Base-by-base conservation (phyloP, 2,888 invertebrate genomes). In the Epistrophella euchroma region DNA sequence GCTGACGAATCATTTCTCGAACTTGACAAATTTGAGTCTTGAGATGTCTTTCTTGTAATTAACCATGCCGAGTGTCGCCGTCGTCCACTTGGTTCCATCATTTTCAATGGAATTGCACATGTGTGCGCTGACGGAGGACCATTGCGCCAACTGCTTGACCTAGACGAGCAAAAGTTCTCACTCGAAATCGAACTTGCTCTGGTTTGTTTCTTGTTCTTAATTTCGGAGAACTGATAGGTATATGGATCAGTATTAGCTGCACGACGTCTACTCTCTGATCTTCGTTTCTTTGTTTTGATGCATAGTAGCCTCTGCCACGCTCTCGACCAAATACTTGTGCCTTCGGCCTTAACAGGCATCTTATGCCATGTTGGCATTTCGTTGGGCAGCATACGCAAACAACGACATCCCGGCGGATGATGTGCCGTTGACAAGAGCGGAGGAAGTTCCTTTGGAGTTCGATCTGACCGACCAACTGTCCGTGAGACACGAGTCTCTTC, bases 1-100 rank as follows among this genome's bases (percentile, higher is more conserved):
- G 97, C 97, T 0, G 97, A 97, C 15, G 97, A 98, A 92, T 98
- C 98, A 92, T 98, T 98, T 70, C 98, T 94, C 25, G 97, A 97
- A 89, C 96, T 97, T 60, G 97, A 97, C 88, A 98, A 93, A 92
- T 97, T 98, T 6, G 98, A 98, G 91, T 98, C 98, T 92, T 98
- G 97, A 13, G 97, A 97, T 0, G 97, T 97, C 93, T 98, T 98
- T 71, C 97, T 94, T n/a, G 97, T 97, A 32, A 97, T 96, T 83
- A 97, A 93, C 97, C 97, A 97, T 0, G 97, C 97, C 0, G 97
- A 96, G 62, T 97, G 96, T 88, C 97, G 94, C 72, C 97, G 94
- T 90, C 97, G 95, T 1, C 96, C 96, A 28, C 91, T 91, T 9
- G 91, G 91, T 88, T 96, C 96, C 52, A 96, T 93, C 88, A 96